Conservation (phyloP, 2,113 vertebrate genomes). For the Ascaphus truei region DNA sequence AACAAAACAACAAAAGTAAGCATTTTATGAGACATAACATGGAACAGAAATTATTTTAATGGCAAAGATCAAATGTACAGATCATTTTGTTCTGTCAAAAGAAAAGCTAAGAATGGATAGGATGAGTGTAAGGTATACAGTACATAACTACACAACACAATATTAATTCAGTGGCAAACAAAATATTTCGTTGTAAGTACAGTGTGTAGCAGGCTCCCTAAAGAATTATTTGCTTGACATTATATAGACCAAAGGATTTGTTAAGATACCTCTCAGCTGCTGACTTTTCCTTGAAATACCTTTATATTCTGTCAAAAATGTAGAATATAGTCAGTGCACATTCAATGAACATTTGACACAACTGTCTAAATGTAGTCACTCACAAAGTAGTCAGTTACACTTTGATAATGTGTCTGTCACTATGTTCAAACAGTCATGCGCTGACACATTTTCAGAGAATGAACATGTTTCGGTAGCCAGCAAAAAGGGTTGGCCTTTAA, state of each 20-base stretch:
- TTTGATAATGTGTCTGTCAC: constrained; percentile 70
- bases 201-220: constrained; percentile 45
- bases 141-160: not conserved
- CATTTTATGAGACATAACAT: not conserved
- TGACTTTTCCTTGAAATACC: constrained; percentile 43
- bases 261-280: constrained; percentile 55
- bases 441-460: constrained; percentile 77
- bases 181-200: constrained; percentile 54
- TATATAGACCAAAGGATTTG: constrained; percentile 50
- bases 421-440: constrained; percentile 61
- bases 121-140: no score
- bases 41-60: not conserved
- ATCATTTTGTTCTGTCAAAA: constrained; percentile 15
- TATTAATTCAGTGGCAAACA: constrained; percentile 56
- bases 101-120: not conserved
- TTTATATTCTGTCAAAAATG: constrained; percentile 42
- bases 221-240: constrained; percentile 43
- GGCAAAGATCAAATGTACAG: constrained; percentile 20
- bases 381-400: constrained; percentile 51
- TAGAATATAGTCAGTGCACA: constrained; percentile 56
- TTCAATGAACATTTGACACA: constrained; percentile 62
- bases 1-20: not conserved
- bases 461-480: constrained; percentile 68
- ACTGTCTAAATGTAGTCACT: constrained; percentile 60
- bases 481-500: constrained; percentile 73